Base-by-base conservation (phyloP, 2,888 invertebrate genomes). In the Aphodius granarius region DNA sequence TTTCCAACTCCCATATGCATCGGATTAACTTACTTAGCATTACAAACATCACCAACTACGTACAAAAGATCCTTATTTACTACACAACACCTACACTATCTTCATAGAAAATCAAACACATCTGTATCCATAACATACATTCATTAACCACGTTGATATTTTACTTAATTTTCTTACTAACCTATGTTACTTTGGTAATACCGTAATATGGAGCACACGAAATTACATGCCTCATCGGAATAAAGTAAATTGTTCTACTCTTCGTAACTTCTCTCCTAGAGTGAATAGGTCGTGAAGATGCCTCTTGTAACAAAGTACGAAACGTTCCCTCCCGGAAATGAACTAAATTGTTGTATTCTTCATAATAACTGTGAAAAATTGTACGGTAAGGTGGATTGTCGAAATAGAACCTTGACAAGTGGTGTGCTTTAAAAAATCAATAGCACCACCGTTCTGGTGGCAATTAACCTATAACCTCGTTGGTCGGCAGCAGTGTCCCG, bases 401-500 rank as follows among this genome's bases (percentile, higher is more conserved):
- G 43, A 43, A 43, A 43, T 43, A 1, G 13, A 13, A 43, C 43
- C 43, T 43, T 43, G 43, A 43, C 43, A 9, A 13, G 43, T 13
- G 13, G 43, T 6, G 13, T 9, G 43, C 43, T 43, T 43, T 43
- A 9, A 43, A 68, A 68, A 68, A 68, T 68, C 68, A 68, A 68
- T 68, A 68, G 68, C 21, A 22, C 68, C 19, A 16, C 22, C 22
- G 22, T 68, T 68, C 68, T 22, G 16, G n/a, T n/a, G n/a, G 68
- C 68, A 68, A 68, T 68, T 68, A 68, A 68, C 68, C 68, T 68
- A 68, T 68, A 68, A 21, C 18, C 68, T 20, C 19, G n/a, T 68
- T 22, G 21, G 68, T 20, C 16, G 68, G 20, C n/a, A 13, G 68
- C 43, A 43, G 13, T 43, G 43, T 3, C 43, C 71, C 71, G 71